Conservation (phyloP, 2,113 vertebrate genomes). For the Blennius ocellaris region DNA sequence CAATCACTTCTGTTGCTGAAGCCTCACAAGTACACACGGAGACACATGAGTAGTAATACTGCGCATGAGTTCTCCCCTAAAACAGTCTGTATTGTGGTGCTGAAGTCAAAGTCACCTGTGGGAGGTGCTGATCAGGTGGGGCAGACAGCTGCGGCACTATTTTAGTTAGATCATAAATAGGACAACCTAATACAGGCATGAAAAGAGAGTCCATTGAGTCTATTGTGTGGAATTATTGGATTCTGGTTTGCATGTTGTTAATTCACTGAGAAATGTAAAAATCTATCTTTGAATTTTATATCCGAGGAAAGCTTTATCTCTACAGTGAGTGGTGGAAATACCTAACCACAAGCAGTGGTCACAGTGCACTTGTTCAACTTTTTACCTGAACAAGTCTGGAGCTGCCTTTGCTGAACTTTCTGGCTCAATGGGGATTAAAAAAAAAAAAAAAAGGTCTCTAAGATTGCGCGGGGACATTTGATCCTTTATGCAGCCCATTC, state of each 20-base stretch:
- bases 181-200: slow-evolving; percentile 56
- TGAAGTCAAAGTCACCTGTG: slow-evolving; percentile 71
- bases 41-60: neutral
- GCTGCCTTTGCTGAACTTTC: slow-evolving; percentile 38
- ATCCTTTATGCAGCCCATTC: slow-evolving; percentile 21
- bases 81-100: slow-evolving; percentile 28
- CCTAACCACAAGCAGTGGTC: neutral
- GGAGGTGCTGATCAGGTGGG: slow-evolving; percentile 61
- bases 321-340: no score
- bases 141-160: slow-evolving; percentile 72
- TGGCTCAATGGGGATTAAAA: slow-evolving; percentile 11
- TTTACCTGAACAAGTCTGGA: slow-evolving; percentile 25
- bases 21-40: slow-evolving; percentile 12
- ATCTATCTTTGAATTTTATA: no score
- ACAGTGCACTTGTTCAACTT: slow-evolving; percentile 46
- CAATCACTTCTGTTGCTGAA: slow-evolving; percentile 28
- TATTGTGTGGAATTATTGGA: no score
- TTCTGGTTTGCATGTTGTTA: no score
- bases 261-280: no score
- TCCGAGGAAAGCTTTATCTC: no score
- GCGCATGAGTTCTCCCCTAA: no score
- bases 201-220: slow-evolving; percentile 7
- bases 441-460: slow-evolving; percentile 12
- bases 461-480: slow-evolving; percentile 18
- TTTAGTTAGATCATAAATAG: slow-evolving; percentile 68